These are phyloP conservation scores for Paramormyrops hopkinsi DNA, from an alignment of 2,797 vertebrate species.

Conservation along the genomic window DNA sequence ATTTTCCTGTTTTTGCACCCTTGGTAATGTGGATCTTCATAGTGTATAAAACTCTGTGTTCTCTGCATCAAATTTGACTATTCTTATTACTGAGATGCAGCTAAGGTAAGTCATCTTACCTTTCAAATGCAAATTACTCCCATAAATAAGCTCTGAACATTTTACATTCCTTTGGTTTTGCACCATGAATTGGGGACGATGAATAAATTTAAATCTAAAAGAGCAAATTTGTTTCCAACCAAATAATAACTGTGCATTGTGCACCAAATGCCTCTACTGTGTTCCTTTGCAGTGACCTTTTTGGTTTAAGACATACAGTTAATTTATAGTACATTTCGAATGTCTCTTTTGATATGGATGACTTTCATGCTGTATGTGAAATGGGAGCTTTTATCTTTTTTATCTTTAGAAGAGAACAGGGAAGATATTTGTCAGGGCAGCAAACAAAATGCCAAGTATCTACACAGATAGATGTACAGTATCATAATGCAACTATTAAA, in stretches of 20 bases:
- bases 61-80: slow-evolving; percentile 17
- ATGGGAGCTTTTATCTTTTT: slow-evolving; percentile 25
- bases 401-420: slow-evolving; percentile 11
- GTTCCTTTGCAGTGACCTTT: slow-evolving; percentile 30
- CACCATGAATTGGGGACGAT: slow-evolving; percentile 34
- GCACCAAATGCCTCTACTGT: slow-evolving; percentile 5
- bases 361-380: slow-evolving; percentile 31
- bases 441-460: not conserved
- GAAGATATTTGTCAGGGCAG: not conserved
- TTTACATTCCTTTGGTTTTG: slow-evolving; percentile 34
- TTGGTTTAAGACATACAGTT: slow-evolving; percentile 19
- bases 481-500: not conserved
- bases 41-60: not conserved
- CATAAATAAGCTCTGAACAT: slow-evolving; percentile 34
- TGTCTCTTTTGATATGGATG: slow-evolving; percentile 24
- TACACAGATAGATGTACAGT: not conserved
- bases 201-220: slow-evolving; percentile 42
- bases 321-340: slow-evolving; percentile 30
- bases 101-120: slow-evolving; percentile 35
- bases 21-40: not conserved
- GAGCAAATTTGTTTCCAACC: slow-evolving; percentile 31
- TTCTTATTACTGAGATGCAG: not conserved
- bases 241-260: slow-evolving; percentile 21
- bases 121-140: slow-evolving; percentile 37
- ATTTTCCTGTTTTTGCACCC: not conserved